Base-by-base conservation (phyloP, 2,113 vertebrate genomes). In the Elanoides forficatus region DNA sequence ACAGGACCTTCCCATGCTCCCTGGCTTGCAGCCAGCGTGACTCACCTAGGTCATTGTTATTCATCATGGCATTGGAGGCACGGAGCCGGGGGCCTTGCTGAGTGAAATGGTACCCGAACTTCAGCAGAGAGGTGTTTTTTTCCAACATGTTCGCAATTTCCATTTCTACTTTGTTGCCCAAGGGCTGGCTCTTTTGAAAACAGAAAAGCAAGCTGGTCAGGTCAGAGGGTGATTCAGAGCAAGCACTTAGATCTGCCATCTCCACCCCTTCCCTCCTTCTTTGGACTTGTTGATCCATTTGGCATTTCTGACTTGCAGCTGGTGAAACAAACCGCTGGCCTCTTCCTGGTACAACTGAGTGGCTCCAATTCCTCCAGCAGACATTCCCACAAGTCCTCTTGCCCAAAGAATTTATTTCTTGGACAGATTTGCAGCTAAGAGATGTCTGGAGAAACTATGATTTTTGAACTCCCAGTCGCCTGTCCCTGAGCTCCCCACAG, bases 141-240 rank as follows among this genome's bases (percentile, higher is more conserved):
- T 99, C 99, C 98, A 99, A 91, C 98, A 99, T 99, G 96, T 93
- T 98, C 17, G 99, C 99, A 0, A 99, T 99, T 98, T 99, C 99
- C 99, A 99, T 99, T 98, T 99, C 99, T 58, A 99, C 99, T 93
- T 99, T 99, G 98, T 99, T 99, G 88, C 99, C 99, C 96, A 99
- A 95, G 6, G 99, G 99, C 95, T 99, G 99, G 96, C 99, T 99
- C 99, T 99, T 95, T 97, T 63, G 84, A 71, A 81, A 48, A 74
- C 53, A 86, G 53, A 92, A 89, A 43, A 90, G 73, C 30, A 94
- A 78, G 58, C 15, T 62, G 17, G 67, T 86, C 45, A 90, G 36
- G 45, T 58, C 68, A 79, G 26, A 79, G 20, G 2, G 32, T 18
- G 20, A 78, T 34, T 71, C 25, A 73, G 40, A 76, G 42, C 0